phyloP scores from a whole-genome alignment of 2,797 vertebrate species.

The Liasis olivaceus region DNA sequence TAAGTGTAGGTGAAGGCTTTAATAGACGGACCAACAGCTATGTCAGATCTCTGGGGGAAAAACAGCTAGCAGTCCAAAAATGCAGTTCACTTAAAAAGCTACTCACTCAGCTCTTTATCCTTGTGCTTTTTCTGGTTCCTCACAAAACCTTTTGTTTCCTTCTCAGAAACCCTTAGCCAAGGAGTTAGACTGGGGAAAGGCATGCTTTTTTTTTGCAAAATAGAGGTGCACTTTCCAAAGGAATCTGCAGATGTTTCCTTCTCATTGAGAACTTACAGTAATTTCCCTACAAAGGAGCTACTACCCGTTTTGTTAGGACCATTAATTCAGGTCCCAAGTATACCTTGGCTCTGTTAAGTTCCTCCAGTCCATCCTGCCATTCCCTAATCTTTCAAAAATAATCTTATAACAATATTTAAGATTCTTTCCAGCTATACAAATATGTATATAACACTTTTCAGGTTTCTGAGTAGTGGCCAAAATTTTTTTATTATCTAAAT shows the following conservation, averaged over 20 bases:
- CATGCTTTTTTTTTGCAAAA: background rate
- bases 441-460: background rate
- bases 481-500: background rate
- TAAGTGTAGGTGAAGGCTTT: background rate
- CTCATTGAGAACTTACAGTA: background rate
- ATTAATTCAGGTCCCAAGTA: background rate
- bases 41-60: background rate
- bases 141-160: background rate
- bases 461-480: background rate
- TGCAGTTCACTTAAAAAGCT: background rate
- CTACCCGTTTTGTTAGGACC: background rate
- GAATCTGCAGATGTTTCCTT: constrained; percentile 1
- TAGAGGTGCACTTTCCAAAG: background rate
- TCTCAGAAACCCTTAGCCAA: background rate
- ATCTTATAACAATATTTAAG: background rate
- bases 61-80: background rate
- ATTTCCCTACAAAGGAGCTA: background rate
- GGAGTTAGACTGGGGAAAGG: background rate
- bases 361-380: background rate
- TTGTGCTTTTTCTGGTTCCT: background rate
- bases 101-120: background rate
- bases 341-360: background rate
- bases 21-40: background rate
- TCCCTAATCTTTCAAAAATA: background rate
- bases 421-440: background rate